Base-by-base conservation (phyloP, 2,113 vertebrate species). In the Scatophagus argus region DNA sequence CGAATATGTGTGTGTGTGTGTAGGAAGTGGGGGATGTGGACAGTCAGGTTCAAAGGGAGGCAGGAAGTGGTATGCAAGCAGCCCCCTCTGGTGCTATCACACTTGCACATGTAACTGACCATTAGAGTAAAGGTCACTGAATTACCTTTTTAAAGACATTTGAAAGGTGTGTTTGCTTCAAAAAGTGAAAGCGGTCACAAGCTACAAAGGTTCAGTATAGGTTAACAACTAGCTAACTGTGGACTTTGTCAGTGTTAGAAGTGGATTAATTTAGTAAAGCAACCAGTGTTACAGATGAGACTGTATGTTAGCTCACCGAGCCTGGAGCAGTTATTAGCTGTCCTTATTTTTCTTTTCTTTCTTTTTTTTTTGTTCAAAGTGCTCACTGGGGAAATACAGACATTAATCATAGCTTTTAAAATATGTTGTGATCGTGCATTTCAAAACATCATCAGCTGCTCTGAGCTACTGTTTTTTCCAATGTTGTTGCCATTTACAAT, bases 1-100 rank as follows among this genome's bases (percentile, higher is more conserved):
- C 36, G 64, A 66, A 43, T 83, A 77, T 74, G 65, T 71, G 75
- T 69, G 44, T 69, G 62, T 78, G 72, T 77, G 4, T 66, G 38
- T 60, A 41, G 66, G 72, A 77, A 67, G 70, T 64, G 62, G 65
- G 77, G 47, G 79, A 47, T 62, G 66, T 38, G 59, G 68, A 72
- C 46, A 62, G 32, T 44, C 67, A 61, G 62, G 65, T 78, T 69
- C 0, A 47, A 75, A 61, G 10, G n/a, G 36, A 31, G 25, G 54
- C 82, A 77, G 85, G 86, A 88, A 87, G 82, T 65, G 64, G 81
- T 54, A 72, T 79, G 16, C 49, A 41, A 34, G 29, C 39, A 23
- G 13, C 36, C 59, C 60, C 25, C 34, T 31, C 23, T 27, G 17
- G n/a, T n/a, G 13, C 46, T 4, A 6, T 39, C 34, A 51, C 52